Evolutionary conservation across 2,797 vertebrate species (phyloP).

Genomic region (Nyctibius grandis): DNA sequence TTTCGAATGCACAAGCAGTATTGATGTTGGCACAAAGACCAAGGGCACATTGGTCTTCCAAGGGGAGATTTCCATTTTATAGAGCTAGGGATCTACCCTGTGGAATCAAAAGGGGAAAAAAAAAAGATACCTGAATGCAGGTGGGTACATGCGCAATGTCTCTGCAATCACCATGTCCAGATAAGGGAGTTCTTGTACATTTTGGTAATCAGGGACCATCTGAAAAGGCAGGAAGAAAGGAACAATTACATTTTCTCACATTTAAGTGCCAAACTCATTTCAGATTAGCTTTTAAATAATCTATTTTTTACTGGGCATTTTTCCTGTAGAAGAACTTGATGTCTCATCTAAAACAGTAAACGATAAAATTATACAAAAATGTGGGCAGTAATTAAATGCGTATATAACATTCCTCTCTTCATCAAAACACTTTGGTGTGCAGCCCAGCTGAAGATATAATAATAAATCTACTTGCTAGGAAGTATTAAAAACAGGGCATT

Average conservation of each 20-base stretch:
- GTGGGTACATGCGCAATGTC: slow-evolving; percentile 89
- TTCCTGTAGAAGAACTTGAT: slow-evolving; percentile 36
- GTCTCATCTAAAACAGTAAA: slow-evolving; percentile 61
- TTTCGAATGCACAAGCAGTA: slow-evolving; percentile 1
- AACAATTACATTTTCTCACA: slow-evolving; percentile 29
- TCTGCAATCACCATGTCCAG: slow-evolving; percentile 95
- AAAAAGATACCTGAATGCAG: slow-evolving; percentile 85
- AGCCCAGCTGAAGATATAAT: slow-evolving; percentile 35
- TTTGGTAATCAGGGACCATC: slow-evolving; percentile 81
- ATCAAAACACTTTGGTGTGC: background rate
- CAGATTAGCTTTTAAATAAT: slow-evolving; percentile 39
- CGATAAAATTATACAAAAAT: slow-evolving; percentile 61
- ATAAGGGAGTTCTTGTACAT: slow-evolving; percentile 88
- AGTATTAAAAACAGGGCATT: slow-evolving; percentile 10
- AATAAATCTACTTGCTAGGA: slow-evolving; percentile 41
- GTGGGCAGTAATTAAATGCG: slow-evolving; percentile 64
- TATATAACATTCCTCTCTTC: slow-evolving; percentile 38
- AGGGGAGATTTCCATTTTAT: background rate
- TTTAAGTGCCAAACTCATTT: slow-evolving; percentile 15
- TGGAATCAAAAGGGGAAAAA: background rate
- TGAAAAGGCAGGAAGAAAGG: slow-evolving; percentile 56
- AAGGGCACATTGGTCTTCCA: background rate
- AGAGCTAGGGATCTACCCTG: background rate
- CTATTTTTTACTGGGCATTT: slow-evolving; percentile 43
- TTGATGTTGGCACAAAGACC: background rate